Percentiles rank a stretch among this genome's conserved stretches.
Conservation (phyloP, 2,888 invertebrate species). For the Torymus auratus region DNA sequence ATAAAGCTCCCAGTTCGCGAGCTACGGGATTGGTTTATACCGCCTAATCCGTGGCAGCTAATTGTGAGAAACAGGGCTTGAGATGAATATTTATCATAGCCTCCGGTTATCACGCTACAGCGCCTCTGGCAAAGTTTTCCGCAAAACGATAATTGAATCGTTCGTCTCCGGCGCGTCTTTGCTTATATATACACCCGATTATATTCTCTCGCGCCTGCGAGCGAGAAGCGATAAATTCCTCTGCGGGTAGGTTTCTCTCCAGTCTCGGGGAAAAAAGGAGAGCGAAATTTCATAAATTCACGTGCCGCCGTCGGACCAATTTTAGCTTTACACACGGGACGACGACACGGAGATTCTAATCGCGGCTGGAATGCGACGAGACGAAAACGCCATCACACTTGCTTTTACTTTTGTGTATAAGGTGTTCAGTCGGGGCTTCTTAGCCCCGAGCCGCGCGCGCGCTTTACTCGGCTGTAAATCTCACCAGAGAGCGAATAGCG, state of each 20-base stretch:
- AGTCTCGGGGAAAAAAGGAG: slow-evolving; percentile 13
- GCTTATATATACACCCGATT: too few species aligned
- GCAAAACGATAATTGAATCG: slow-evolving; percentile 20
- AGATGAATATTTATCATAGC: not conserved
- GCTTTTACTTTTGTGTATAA: slow-evolving; percentile 25
- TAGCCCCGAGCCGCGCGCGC: not conserved
- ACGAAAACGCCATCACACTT: not conserved
- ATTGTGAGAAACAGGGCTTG: too few species aligned
- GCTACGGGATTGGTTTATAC: not conserved
- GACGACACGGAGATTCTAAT: slow-evolving; percentile 20
- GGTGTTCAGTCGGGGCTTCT: not conserved
- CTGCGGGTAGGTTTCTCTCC: not conserved
- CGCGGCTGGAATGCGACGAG: slow-evolving; percentile 10
- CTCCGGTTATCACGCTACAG: not conserved
- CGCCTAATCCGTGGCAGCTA: too few species aligned
- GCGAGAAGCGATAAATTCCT: slow-evolving; percentile 11
- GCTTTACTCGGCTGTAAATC: slow-evolving; percentile 5
- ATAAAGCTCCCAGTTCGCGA: not conserved
- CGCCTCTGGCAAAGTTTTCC: not conserved
- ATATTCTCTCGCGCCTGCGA: not conserved
- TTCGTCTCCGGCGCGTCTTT: not conserved
- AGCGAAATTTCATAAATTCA: slow-evolving; percentile 44
- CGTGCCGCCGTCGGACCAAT: slow-evolving; percentile 8
- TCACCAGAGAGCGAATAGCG: not conserved
- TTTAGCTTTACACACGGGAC: not conserved